Percentiles rank a stretch among this genome's conserved stretches.
These are phyloP conservation scores for Saimiri boliviensis DNA, from an alignment of 2,113 vertebrate species.

Conservation along the genomic window DNA sequence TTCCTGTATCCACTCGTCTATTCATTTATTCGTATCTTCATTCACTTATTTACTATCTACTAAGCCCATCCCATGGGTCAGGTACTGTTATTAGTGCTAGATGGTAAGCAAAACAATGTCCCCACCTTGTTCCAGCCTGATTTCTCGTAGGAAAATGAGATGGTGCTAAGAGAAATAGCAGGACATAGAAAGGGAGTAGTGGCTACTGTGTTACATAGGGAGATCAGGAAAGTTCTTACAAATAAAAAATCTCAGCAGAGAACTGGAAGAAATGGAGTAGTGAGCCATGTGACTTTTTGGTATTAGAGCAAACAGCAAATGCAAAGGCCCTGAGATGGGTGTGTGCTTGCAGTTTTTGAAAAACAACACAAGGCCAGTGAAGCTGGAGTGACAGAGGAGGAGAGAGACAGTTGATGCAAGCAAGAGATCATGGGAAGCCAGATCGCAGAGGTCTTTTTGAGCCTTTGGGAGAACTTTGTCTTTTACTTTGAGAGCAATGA, in stretches of 20 bases:
- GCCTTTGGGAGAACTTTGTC: neutral
- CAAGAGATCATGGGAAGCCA: neutral
- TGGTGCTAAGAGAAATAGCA: neutral
- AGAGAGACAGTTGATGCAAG: neutral
- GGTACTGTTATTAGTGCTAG: neutral
- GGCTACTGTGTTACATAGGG: neutral
- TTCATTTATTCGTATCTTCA: neutral
- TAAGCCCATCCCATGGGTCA: fast-evolving
- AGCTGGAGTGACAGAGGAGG: neutral
- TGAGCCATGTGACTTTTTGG: no score
- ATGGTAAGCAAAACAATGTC: neutral
- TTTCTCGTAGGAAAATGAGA: neutral
- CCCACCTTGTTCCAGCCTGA: no score
- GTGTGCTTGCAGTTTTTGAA: neutral
- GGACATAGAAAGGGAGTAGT: no score
- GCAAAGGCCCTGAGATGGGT: neutral
- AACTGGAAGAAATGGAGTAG: neutral
- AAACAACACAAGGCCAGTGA: neutral
- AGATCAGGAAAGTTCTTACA: neutral
- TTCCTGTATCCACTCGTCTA: neutral
- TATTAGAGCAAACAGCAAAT: neutral
- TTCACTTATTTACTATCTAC: neutral
- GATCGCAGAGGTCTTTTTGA: neutral
- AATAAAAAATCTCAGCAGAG: neutral
- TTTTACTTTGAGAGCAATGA: neutral